These are phyloP conservation scores for Leptinotarsa defecta DNA, from an alignment of 1,140 invertebrate genomes.

Conservation along the genomic window DNA sequence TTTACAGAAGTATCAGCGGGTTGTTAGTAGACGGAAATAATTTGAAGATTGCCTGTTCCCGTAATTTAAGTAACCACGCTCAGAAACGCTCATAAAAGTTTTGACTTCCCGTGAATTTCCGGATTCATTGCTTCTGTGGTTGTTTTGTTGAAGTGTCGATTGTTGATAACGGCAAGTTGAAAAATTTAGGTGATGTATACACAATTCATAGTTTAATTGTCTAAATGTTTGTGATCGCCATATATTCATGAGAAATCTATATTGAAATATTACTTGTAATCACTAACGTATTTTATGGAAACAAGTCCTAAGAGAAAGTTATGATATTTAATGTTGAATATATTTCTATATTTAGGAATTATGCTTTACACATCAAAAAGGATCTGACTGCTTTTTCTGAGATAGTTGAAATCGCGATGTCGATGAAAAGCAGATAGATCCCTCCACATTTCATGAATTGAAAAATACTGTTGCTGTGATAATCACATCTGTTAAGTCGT, in stretches of 20 bases:
- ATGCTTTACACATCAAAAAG: slow-evolving; percentile 12
- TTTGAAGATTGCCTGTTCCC: too few species aligned
- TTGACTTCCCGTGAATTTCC: background rate
- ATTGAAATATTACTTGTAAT: slow-evolving; percentile 15
- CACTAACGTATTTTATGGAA: slow-evolving; percentile 25
- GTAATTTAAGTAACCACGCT: too few species aligned
- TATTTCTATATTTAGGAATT: slow-evolving; percentile 10
- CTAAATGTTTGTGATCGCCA: slow-evolving; percentile 31
- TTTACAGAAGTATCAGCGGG: too few species aligned
- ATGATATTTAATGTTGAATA: slow-evolving; percentile 24
- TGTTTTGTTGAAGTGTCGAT: slow-evolving; percentile 5
- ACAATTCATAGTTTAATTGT: slow-evolving; percentile 21
- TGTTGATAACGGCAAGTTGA: slow-evolving; percentile 11
- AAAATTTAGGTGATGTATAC: slow-evolving; percentile 4
- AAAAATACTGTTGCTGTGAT: slow-evolving; percentile 31
- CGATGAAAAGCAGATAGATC: background rate
- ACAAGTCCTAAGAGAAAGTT: slow-evolving; percentile 11
- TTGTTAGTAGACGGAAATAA: too few species aligned
- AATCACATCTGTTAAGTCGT: slow-evolving; percentile 26
- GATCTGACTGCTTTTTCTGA: slow-evolving; percentile 3
- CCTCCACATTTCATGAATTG: slow-evolving; percentile 5
- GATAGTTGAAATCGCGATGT: background rate
- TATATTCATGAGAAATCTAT: slow-evolving; percentile 13
- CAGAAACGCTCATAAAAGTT: too few species aligned
- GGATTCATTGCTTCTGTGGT: background rate